phyloP scores from a whole-genome alignment of 2,888 invertebrate species.

The Quadroppia sp. region DNA sequence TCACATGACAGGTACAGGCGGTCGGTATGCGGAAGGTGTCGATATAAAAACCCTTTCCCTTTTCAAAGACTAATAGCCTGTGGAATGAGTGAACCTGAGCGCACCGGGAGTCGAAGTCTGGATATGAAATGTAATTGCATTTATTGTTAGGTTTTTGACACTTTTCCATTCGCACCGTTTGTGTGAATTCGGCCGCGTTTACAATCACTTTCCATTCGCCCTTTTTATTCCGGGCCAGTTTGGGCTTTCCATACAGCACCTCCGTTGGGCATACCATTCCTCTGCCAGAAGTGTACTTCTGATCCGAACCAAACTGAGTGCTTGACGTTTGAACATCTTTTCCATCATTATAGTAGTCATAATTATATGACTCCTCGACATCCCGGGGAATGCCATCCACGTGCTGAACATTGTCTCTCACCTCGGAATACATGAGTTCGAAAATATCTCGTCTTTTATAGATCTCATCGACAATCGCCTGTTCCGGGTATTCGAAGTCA shows the following conservation, averaged over 20 bases:
- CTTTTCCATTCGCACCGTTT: constrained; percentile 73
- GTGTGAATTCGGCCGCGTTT: constrained; percentile 72
- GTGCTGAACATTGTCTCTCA: constrained; percentile 60
- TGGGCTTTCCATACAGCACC: constrained; percentile 72
- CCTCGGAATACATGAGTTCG: constrained; percentile 67
- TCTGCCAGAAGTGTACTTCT: constrained; percentile 55
- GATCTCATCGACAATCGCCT: constrained; percentile 52
- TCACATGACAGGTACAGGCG: constrained; percentile 50
- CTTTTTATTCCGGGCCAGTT: constrained; percentile 67
- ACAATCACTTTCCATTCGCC: constrained; percentile 82
- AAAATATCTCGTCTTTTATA: constrained; percentile 62
- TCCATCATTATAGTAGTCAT: constrained; percentile 51
- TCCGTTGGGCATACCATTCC: constrained; percentile 75
- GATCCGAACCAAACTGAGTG: neutral
- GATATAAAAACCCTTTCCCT: constrained; percentile 58
- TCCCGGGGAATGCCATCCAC: constrained; percentile 60
- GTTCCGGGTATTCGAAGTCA: constrained; percentile 65
- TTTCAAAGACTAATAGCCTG: constrained; percentile 74
- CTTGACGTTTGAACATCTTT: constrained; percentile 41
- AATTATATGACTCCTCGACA: constrained; percentile 55
- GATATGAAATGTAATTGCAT: constrained; percentile 73
- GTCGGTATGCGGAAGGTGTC: constrained; percentile 51
- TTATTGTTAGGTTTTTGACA: constrained; percentile 70
- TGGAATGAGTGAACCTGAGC: constrained; percentile 79
- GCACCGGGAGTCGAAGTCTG: constrained; percentile 69